Conservation (phyloP, 2,113 vertebrate genomes). For the Suricata suricatta region DNA sequence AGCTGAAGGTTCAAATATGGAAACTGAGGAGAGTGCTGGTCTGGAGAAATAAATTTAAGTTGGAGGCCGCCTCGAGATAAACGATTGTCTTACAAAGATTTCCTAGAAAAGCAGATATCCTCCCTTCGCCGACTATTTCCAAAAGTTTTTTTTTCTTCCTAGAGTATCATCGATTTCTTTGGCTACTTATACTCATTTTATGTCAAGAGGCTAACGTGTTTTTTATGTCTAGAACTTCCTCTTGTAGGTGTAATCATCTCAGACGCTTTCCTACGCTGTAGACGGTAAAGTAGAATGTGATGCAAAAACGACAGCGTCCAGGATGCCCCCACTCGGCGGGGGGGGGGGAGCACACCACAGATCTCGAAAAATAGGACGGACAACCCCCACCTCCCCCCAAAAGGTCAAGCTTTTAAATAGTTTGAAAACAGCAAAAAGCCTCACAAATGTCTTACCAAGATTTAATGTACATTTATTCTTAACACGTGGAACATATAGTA, state of each 20-base stretch:
- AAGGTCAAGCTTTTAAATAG: slow-evolving; percentile 2
- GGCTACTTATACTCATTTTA: background rate
- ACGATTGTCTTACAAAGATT: background rate
- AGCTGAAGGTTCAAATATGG: background rate
- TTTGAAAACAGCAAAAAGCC: slow-evolving; percentile 89
- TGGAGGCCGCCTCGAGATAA: background rate
- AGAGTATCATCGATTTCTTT: background rate
- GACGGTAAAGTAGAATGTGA: background rate
- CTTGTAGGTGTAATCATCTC: background rate
- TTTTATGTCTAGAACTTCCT: background rate
- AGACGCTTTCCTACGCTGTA: background rate
- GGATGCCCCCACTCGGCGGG: background rate
- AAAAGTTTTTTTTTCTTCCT: background rate
- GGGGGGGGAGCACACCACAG: background rate
- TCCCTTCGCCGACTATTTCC: background rate
- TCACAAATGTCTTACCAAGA: slow-evolving; percentile 99
- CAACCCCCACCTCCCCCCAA: rapidly evolving
- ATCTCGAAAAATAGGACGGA: background rate
- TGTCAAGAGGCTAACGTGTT: background rate
- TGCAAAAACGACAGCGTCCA: background rate
- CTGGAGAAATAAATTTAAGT: background rate
- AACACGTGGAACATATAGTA: slow-evolving; percentile 99
- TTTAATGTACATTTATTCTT: slow-evolving; percentile 99
- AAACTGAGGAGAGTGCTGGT: background rate
- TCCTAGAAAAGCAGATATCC: background rate